These are phyloP conservation scores for Marmota flaviventris DNA, from an alignment of 2,113 vertebrate genomes.

Conservation along the genomic window DNA sequence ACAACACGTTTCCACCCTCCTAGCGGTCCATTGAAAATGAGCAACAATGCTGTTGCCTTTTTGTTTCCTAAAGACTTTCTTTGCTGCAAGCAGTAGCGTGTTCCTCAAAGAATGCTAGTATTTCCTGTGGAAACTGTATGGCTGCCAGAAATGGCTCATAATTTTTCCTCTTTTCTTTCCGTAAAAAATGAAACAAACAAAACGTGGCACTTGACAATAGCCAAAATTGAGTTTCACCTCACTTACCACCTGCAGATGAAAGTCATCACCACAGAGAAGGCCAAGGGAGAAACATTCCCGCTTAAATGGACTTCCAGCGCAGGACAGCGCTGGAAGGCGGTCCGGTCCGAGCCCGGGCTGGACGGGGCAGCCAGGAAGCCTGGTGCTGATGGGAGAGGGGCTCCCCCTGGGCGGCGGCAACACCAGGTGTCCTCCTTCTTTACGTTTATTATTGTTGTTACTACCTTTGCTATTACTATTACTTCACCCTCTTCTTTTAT, in stretches of 20 bases:
- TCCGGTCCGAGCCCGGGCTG: neutral
- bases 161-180: conserved; percentile 71
- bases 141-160: conserved; percentile 82
- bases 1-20: conserved; percentile 55
- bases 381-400: neutral
- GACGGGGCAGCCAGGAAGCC: neutral
- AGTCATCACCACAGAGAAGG: conserved; percentile 51
- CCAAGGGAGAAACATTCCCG: neutral
- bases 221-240: conserved; percentile 55
- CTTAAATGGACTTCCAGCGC: neutral
- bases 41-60: conserved; percentile 81
- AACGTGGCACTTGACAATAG: conserved; percentile 81
- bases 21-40: conserved; percentile 76
- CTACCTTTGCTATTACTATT: neutral
- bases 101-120: conserved; percentile 84
- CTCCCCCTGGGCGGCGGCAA: neutral
- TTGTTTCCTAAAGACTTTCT: conserved; percentile 83
- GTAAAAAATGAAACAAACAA: conserved; percentile 70
- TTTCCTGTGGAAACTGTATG: conserved; percentile 88
- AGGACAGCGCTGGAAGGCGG: neutral
- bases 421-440: neutral
- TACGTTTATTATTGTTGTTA: neutral
- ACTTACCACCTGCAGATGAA: conserved; percentile 80
- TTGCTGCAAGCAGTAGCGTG: conserved; percentile 78
- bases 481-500: neutral